Conservation (phyloP, 2,113 vertebrate species). For the Pterocles gutturalis region DNA sequence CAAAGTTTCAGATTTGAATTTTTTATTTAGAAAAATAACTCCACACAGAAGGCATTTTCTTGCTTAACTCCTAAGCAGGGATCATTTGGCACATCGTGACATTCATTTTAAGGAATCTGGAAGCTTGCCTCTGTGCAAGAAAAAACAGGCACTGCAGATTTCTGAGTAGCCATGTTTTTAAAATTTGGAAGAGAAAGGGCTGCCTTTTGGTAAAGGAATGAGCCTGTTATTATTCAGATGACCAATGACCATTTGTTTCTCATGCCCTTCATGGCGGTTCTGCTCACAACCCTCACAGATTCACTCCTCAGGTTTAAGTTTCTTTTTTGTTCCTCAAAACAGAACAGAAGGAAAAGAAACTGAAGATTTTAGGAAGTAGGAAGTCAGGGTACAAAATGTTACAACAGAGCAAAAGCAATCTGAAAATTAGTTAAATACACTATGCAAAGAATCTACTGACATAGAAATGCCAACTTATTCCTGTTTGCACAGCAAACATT, state of each 20-base stretch:
- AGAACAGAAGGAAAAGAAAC: not conserved
- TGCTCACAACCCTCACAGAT: not conserved
- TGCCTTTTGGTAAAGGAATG: not conserved
- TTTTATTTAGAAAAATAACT: not conserved
- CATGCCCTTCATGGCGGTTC: not conserved
- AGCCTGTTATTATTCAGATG: not conserved
- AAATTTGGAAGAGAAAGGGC: not conserved
- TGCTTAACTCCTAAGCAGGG: not conserved
- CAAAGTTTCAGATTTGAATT: not conserved
- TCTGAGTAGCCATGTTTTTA: not conserved
- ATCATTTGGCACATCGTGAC: not conserved
- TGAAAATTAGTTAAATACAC: not conserved
- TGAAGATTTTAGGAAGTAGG: not conserved
- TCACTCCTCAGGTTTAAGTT: not conserved
- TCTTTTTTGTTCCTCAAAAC: not conserved
- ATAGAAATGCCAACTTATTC: not conserved
- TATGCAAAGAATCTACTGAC: not conserved
- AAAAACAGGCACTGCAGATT: not conserved
- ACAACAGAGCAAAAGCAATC: not conserved
- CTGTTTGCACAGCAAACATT: not conserved
- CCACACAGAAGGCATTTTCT: not conserved
- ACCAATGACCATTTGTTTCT: not conserved
- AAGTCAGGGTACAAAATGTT: not conserved
- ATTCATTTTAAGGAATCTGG: not conserved
- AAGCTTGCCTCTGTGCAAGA: not conserved